Evolutionary conservation across 2,888 invertebrate genomes (phyloP).

Genomic region (Tanypteryx hageni): DNA sequence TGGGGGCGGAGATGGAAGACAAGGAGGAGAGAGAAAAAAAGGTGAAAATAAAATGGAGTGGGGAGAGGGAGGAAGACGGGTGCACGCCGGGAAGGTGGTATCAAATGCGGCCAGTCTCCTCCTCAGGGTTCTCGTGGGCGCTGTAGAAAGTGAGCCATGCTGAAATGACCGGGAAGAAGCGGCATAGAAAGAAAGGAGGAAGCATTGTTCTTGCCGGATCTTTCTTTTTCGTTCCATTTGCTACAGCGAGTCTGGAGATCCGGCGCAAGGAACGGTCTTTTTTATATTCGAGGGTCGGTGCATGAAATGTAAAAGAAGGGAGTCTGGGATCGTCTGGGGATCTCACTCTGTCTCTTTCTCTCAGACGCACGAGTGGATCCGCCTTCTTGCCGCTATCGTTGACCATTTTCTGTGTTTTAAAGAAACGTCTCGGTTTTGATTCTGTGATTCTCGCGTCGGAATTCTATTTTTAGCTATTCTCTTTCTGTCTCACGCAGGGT

Average conservation of each 20-base stretch:
- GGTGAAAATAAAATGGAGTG: neutral
- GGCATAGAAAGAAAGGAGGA: neutral
- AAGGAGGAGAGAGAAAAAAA: neutral
- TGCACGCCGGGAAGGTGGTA: neutral
- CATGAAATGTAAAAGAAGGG: slow-evolving; percentile 19
- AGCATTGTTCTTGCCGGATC: slow-evolving; percentile 21
- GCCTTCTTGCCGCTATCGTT: too few species aligned
- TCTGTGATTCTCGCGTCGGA: neutral
- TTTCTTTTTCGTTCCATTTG: neutral
- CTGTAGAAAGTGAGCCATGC: slow-evolving; percentile 20
- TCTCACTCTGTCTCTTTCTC: neutral
- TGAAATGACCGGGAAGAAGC: slow-evolving; percentile 25
- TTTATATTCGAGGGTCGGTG: neutral
- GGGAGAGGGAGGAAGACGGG: neutral
- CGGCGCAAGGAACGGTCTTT: neutral
- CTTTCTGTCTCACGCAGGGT: neutral
- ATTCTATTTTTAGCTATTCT: neutral
- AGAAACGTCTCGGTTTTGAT: neutral
- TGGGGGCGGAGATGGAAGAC: neutral
- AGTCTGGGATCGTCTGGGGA: neutral
- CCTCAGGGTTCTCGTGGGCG: slow-evolving; percentile 33
- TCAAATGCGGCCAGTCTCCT: slow-evolving; percentile 27
- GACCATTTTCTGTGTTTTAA: neutral
- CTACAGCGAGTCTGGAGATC: neutral
- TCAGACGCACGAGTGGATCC: neutral